Evolutionary conservation across 2,888 invertebrate genomes (phyloP).

Genomic region (Limnephilus auricula): DNA sequence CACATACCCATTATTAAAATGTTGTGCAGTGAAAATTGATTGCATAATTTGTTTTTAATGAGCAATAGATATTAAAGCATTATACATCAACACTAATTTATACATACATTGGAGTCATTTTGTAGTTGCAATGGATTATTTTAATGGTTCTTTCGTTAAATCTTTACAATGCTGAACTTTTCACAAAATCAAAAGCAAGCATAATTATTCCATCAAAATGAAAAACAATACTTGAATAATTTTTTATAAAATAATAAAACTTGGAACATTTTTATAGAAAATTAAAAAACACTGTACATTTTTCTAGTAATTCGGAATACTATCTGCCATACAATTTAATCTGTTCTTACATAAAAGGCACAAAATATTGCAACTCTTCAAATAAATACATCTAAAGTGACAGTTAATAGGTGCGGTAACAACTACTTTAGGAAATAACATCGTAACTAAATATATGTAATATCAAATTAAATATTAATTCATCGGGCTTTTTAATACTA

Average conservation of each 20-base stretch:
- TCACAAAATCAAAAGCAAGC: neutral
- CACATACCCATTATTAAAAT: neutral
- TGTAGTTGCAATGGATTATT: neutral
- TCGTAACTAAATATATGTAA: neutral
- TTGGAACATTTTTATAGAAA: neutral
- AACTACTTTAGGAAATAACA: neutral
- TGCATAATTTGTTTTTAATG: neutral
- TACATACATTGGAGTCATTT: neutral
- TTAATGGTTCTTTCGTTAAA: neutral
- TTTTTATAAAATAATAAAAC: neutral
- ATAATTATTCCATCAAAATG: neutral
- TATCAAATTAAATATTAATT: neutral
- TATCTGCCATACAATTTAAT: neutral
- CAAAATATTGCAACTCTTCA: neutral
- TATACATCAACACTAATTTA: neutral
- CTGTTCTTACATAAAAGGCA: neutral
- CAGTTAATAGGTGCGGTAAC: neutral
- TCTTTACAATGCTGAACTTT: too few relatives aligned
- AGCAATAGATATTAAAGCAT: neutral
- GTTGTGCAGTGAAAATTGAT: neutral
- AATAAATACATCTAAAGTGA: neutral
- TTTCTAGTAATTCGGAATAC: neutral
- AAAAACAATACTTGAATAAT: neutral
- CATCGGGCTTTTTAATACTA: neutral
- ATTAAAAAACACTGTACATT: neutral